Evolutionary conservation across 2,113 vertebrate genomes (phyloP).

Genomic region (Lagopus leucura): DNA sequence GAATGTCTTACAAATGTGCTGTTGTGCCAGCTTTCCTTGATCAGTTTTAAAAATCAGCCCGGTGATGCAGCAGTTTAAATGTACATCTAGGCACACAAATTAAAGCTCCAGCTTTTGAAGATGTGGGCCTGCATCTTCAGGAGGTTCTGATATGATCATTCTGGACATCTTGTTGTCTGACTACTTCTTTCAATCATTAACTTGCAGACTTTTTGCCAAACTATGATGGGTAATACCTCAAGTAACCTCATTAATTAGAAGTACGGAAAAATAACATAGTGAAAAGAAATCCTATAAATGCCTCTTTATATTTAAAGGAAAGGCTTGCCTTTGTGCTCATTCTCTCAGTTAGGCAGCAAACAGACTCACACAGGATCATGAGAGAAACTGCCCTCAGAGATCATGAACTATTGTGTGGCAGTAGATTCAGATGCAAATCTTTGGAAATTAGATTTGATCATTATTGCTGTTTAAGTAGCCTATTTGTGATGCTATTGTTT

Average conservation of each 20-base stretch:
- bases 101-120: neutral
- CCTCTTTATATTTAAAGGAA: neutral
- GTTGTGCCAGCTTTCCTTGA: neutral
- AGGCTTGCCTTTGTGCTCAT: neutral
- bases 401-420: accelerated
- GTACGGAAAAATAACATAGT: neutral
- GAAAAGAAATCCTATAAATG: neutral
- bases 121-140: neutral
- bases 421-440: neutral
- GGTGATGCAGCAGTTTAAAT: neutral
- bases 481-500: neutral
- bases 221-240: neutral
- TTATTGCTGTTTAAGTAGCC: neutral
- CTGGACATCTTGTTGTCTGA: neutral
- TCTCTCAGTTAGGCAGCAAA: neutral
- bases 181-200: neutral
- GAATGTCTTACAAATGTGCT: neutral
- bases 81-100: neutral
- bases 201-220: neutral
- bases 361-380: neutral
- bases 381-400: neutral
- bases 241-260: neutral
- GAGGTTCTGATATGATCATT: neutral
- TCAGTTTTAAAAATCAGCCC: constrained; percentile 1
- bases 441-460: neutral